Conservation (phyloP, 64 coral and sea anemone species). For the Montipora foliosa region DNA sequence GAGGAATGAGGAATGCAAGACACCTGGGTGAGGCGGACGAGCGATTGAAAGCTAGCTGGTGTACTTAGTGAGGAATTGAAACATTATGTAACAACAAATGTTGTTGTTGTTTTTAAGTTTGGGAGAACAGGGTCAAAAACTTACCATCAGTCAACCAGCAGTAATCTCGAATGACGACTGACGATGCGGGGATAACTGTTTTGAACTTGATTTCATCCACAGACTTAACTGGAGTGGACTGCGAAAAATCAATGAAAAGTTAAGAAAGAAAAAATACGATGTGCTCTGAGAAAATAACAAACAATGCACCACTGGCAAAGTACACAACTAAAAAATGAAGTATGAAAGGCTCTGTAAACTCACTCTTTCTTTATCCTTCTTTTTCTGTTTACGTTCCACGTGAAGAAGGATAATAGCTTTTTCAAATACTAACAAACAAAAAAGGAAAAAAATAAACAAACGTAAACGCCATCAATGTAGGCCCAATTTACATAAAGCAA, state of each 20-base stretch:
- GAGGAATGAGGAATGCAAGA: no score
- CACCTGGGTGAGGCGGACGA: no score
- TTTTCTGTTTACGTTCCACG: slow-evolving; percentile 83
- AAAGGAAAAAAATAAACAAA: neutral
- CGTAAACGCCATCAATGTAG: neutral
- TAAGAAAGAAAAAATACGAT: no score
- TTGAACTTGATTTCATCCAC: slow-evolving; percentile 95
- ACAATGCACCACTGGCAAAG: neutral
- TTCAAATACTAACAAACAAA: slow-evolving; percentile 75
- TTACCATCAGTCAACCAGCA: slow-evolving; percentile 87
- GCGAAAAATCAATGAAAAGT: neutral
- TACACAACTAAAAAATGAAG: neutral
- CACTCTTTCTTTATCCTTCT: slow-evolving; percentile 92
- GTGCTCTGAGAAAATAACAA: neutral
- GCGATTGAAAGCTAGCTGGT: no score
- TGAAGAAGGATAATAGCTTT: slow-evolving; percentile 95
- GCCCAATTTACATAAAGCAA: no score
- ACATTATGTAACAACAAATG: no score
- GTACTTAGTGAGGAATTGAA: no score
- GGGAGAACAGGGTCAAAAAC: neutral
- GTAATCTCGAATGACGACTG: slow-evolving; percentile 87
- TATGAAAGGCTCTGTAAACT: neutral
- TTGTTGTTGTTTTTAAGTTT: no score
- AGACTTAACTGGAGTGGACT: slow-evolving; percentile 69
- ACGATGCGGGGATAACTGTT: slow-evolving; percentile 86